These are phyloP conservation scores for Hypomecis punctinalis DNA, from an alignment of 2,888 invertebrate species.

Conservation along the genomic window DNA sequence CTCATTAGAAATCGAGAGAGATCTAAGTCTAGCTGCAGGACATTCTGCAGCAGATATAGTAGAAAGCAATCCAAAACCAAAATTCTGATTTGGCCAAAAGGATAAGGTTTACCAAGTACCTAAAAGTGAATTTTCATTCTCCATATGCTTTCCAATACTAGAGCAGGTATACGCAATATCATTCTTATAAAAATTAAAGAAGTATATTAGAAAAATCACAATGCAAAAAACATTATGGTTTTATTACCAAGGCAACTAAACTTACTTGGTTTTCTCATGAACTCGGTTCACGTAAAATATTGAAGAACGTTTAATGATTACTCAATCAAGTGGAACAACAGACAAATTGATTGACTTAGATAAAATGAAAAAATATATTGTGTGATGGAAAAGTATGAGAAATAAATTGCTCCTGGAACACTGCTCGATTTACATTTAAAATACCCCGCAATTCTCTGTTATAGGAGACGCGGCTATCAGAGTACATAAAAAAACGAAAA, in stretches of 20 bases:
- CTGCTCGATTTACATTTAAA: conserved; percentile 19
- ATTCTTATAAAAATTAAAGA: too few relatives aligned
- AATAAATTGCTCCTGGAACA: conserved; percentile 5
- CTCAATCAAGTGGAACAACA: conserved; percentile 26
- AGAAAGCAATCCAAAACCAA: too few relatives aligned
- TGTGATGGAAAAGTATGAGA: conserved; percentile 5
- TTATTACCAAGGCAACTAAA: not conserved
- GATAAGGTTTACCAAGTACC: too few relatives aligned
- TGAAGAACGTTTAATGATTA: conserved; percentile 15
- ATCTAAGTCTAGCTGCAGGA: too few relatives aligned
- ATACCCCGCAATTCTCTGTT: not conserved
- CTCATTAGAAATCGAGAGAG: too few relatives aligned
- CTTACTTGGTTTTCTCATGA: not conserved
- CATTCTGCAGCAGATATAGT: too few relatives aligned
- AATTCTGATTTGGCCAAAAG: too few relatives aligned
- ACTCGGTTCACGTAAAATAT: conserved; percentile 60
- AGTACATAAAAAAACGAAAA: conserved; percentile 12
- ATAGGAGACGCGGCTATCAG: conserved; percentile 2
- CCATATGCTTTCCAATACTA: too few relatives aligned
- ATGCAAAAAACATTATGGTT: not conserved
- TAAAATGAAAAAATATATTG: conserved; percentile 13
- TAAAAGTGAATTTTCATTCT: too few relatives aligned
- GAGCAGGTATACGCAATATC: too few relatives aligned
- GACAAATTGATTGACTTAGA: conserved; percentile 35
- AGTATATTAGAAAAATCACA: too few relatives aligned